phyloP scores from a whole-genome alignment of 2,888 invertebrate genomes.

The Ophion ventricosus region DNA sequence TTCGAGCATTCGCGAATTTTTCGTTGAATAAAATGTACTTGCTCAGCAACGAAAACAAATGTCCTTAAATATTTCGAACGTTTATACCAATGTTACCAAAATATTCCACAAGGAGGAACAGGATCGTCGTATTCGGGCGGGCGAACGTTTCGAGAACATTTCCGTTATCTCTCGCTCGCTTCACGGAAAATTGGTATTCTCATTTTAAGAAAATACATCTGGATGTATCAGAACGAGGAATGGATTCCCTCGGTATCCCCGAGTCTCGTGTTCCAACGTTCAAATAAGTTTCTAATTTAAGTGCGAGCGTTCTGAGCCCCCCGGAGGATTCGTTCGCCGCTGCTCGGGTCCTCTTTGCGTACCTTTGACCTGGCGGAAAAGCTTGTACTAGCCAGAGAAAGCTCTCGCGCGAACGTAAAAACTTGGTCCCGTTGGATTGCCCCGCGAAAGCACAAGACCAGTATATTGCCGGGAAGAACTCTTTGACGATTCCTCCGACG shows the following conservation, averaged over 20 bases:
- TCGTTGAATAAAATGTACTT: too few species aligned
- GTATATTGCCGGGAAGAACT: slow-evolving; percentile 14
- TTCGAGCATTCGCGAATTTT: too few species aligned
- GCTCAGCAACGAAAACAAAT: too few species aligned
- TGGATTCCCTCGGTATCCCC: background rate
- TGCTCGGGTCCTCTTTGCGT: slow-evolving; percentile 40
- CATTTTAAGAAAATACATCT: background rate
- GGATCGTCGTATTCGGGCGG: too few species aligned
- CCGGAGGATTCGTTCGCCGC: slow-evolving; percentile 27
- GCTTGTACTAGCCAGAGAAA: slow-evolving; percentile 36
- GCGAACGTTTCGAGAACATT: too few species aligned
- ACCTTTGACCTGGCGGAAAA: slow-evolving; percentile 43
- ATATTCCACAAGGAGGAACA: too few species aligned
- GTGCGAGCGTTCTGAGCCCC: slow-evolving; percentile 3
- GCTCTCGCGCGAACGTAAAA: slow-evolving; percentile 33
- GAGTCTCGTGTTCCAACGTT: slow-evolving; percentile 10
- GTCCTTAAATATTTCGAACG: too few species aligned
- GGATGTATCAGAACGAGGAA: slow-evolving; percentile 5
- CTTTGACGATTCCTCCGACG: slow-evolving; percentile 40
- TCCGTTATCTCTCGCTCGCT: too few species aligned
- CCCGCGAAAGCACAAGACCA: slow-evolving; percentile 26
- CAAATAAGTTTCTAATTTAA: slow-evolving; percentile 36
- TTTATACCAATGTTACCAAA: too few species aligned
- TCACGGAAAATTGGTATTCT: slow-evolving; percentile 11
- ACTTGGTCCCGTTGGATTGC: slow-evolving; percentile 24